phyloP scores from a whole-genome alignment of 2,888 invertebrate genomes.

The Drosophila birchii region DNA sequence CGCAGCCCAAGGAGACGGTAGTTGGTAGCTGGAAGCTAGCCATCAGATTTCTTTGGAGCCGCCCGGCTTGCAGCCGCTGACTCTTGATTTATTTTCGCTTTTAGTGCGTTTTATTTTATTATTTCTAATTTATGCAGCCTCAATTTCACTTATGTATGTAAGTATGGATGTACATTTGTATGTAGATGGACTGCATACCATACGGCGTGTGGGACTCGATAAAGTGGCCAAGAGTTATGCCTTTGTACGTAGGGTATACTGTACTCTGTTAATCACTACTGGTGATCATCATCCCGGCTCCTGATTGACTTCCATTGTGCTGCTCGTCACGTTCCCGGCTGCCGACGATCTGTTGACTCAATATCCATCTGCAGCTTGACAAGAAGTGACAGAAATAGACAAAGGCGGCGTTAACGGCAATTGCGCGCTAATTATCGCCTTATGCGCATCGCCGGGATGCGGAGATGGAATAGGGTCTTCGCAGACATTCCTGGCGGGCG shows the following conservation, averaged over 20 bases:
- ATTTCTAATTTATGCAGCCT: slow-evolving; percentile 73
- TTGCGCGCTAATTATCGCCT: slow-evolving; percentile 78
- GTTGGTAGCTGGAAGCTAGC: slow-evolving; percentile 31
- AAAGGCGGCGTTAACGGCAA: slow-evolving; percentile 66
- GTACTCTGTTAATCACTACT: slow-evolving; percentile 1
- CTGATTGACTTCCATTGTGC: slow-evolving; percentile 68
- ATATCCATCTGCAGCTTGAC: background rate
- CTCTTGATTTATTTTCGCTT: slow-evolving; percentile 75
- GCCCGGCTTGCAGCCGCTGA: slow-evolving; percentile 52
- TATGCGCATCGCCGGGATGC: slow-evolving; percentile 35
- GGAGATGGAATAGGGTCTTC: slow-evolving; percentile 21
- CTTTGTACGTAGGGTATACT: background rate
- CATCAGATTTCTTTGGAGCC: slow-evolving; percentile 64
- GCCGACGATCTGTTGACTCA: slow-evolving; percentile 32
- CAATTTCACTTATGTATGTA: too few relatives aligned
- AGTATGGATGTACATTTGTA: too few relatives aligned
- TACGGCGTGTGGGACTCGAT: slow-evolving; percentile 2
- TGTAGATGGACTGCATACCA: background rate
- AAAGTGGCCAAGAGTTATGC: background rate
- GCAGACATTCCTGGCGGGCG: slow-evolving; percentile 70
- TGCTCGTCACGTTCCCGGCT: slow-evolving; percentile 68
- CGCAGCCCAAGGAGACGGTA: slow-evolving; percentile 10
- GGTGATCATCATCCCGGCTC: slow-evolving; percentile 53
- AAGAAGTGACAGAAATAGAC: slow-evolving; percentile 26
- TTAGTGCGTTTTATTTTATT: slow-evolving; percentile 78